Conservation (phyloP, 1,140 invertebrate genomes). For the Goniozus legneri region DNA sequence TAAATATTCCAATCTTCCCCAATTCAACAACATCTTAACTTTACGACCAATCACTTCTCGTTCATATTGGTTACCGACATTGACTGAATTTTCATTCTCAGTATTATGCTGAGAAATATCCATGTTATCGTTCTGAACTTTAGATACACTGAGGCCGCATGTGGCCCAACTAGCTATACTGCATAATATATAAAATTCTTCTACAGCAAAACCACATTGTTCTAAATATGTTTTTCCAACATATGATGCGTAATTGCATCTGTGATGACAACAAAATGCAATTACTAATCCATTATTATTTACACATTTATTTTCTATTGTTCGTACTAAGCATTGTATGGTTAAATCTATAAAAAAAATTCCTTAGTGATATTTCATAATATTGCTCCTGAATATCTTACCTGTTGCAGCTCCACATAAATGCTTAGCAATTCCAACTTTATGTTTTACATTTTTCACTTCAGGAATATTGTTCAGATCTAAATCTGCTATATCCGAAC, state of each 20-base stretch:
- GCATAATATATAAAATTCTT: conserved; percentile 74
- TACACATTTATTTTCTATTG: conserved; percentile 35
- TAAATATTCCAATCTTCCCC: conserved; percentile 67
- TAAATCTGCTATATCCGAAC: conserved; percentile 73
- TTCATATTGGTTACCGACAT: conserved; percentile 30
- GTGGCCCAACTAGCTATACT: conserved; percentile 83
- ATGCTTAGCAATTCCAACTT: conserved; percentile 80
- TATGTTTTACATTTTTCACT: conserved; percentile 46
- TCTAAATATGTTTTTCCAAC: conserved; percentile 64
- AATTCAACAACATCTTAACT: conserved; percentile 74
- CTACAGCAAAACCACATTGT: conserved; percentile 55
- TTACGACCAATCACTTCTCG: conserved; percentile 66
- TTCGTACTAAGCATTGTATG: conserved; percentile 61
- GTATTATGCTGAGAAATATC: neutral
- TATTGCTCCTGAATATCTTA: conserved; percentile 30
- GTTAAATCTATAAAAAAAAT: conserved; percentile 61
- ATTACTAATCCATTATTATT: conserved; percentile 64
- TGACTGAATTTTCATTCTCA: neutral
- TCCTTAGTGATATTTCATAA: neutral
- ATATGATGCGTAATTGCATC: conserved; percentile 69
- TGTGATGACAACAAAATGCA: conserved; percentile 86
- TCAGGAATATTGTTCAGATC: conserved; percentile 59
- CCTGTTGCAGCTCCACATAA: conserved; percentile 81
- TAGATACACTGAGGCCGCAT: conserved; percentile 60
- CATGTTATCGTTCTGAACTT: neutral